Base-by-base conservation (phyloP, 2,888 invertebrate genomes). In the Drosophila neotestacea region DNA sequence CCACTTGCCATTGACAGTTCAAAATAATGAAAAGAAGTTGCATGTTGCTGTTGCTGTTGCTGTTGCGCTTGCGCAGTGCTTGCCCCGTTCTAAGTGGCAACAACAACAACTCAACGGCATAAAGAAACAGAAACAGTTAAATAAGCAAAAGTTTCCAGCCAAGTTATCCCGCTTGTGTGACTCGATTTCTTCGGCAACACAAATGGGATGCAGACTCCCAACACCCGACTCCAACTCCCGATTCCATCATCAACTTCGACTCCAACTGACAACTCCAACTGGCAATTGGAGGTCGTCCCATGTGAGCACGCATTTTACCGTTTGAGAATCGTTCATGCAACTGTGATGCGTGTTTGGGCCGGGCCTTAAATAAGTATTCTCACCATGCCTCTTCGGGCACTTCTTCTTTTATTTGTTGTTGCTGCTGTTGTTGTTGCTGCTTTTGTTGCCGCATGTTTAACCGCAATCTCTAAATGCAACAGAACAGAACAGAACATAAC, bases 281-380 rank as follows among this genome's bases (percentile, higher is more conserved):
- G 9, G 44, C 32, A 38, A 30, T 30, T 55, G 59, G 54, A 56
- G 54, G 38, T 64, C 76, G 64, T 65, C 69, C 55, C 70, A 76
- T 70, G 66, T 62, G 79, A 79, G 71, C 84, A 84, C 84, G 85
- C 84, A 85, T 85, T 85, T 85, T 85, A 85, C 85, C 85, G 85
- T 81, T 83, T 71, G 69, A 65, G 70, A 47, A 61, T 54, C 60
- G 51, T 54, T 70, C 77, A 76, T 76, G 75, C 64, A 64, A 73
- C 73, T 69, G 71, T 78, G 80, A 22, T 58, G 58, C 80, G 78
- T 80, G 78, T 83, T 81, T 77, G 71, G 73, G 65, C 56, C 65
- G 54, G 62, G 76, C 74, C 66, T 67, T 61, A 59, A 74, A 70
- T 56, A 61, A 72, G 68, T 52, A 70, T 73, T 77, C 72, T 74